Evolutionary conservation across 2,113 vertebrate species (phyloP).

Genomic region (Podocnemis expansa): DNA sequence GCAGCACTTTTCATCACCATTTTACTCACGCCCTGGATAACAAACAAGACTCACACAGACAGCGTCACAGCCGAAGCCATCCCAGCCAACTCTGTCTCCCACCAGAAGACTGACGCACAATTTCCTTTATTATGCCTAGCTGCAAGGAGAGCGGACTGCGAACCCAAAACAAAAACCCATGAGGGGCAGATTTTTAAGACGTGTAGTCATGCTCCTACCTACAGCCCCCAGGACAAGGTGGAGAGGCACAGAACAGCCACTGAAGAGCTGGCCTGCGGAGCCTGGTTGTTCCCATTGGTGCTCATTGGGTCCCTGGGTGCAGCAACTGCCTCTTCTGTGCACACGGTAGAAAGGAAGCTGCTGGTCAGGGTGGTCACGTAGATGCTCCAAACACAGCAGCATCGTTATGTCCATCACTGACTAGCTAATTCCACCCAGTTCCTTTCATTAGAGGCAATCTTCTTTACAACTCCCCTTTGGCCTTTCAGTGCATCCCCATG

Average conservation of each 20-base stretch:
- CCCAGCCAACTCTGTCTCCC: conserved; percentile 24
- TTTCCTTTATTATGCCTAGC: not conserved
- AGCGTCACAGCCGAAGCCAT: not conserved
- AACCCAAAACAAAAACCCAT: not conserved
- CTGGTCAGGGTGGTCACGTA: not conserved
- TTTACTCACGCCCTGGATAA: conserved; percentile 2
- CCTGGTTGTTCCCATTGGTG: not conserved
- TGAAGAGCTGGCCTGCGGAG: not conserved
- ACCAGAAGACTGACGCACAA: not conserved
- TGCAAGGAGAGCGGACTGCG: not conserved
- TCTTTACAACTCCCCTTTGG: not conserved
- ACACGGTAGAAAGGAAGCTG: not conserved
- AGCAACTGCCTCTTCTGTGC: conserved; percentile 1
- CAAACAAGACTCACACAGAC: not conserved
- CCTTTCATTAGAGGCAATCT: not conserved
- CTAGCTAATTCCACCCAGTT: not conserved
- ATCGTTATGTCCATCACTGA: not conserved
- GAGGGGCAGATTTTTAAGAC: not conserved
- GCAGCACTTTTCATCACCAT: conserved; percentile 8
- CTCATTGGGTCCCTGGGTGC: conserved; percentile 32
- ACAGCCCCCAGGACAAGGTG: not conserved
- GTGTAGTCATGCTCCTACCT: conserved; percentile 1
- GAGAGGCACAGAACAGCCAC: not conserved
- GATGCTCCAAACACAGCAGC: not conserved
- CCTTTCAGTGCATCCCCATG: not conserved